Evolutionary conservation across 2,113 vertebrate genomes (phyloP), one percentile per base, ranked within the genome.

Genomic region (Tauraco erythrolophus): DNA sequence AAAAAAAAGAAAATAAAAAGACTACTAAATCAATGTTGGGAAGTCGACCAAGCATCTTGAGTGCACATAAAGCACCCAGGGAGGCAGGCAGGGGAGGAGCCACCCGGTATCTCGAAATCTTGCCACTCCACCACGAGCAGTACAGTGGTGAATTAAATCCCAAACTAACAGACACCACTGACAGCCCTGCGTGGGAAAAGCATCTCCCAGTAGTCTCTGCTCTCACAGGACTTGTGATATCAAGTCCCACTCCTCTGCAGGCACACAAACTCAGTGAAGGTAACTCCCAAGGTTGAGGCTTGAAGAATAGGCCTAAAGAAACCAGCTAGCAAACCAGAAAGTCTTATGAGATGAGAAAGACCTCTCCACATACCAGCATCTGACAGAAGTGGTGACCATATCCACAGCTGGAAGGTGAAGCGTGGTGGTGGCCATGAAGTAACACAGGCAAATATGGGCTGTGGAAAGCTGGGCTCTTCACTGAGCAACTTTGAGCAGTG

Each of bases 401-500:
- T n/a, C 56, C 4, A 19, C 18, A 39, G 31, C 14, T 50, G 53
- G 31, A 39, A 62, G 14, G 9, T 19, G 35, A 69, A 56, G 30
- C 1, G 2, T 31, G 37, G 24, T 43, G 43, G 56, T 33, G 37
- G 33, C 31, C 48, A 48, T 21, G 16, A 45, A 43, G 6, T 15
- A 19, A 33, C 16, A 65, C 4, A 25, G 28, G 41, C 24, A 64
- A 41, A 48, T 11, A 75, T 0, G 3, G 62, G 19, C 41, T 84
- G 41, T 2, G 2, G 3, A 39, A 68, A 54, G 14, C 28, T 41
- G 69, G 30, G 48, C 14, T 82, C 56, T 35, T 45, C n/a, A 6
- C 21, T 31, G 48, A 43, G 48, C 45, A 61, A 27, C 43, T 64
- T 5, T 1, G 31, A 68, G 33, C 27, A 53, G 48, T 0, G 0